These are phyloP conservation scores for Zaprionus ornatus DNA, from an alignment of 1,140 invertebrate species.

Conservation along the genomic window DNA sequence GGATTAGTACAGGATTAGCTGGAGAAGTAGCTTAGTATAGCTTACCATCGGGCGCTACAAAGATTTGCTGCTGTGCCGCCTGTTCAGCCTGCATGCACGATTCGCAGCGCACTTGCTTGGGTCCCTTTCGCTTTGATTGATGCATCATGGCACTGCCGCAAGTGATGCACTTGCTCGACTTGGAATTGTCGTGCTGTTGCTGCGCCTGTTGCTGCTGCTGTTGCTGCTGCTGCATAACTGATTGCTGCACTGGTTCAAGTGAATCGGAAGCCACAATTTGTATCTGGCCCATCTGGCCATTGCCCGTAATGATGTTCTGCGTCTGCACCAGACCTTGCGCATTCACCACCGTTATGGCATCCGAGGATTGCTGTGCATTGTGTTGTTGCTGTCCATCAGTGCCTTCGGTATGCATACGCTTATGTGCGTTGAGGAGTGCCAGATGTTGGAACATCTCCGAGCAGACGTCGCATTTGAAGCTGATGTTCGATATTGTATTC, in stretches of 20 bases:
- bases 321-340: slow-evolving; percentile 84
- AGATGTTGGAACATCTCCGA: slow-evolving; percentile 92
- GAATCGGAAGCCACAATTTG: slow-evolving; percentile 87
- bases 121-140: slow-evolving; percentile 86
- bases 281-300: slow-evolving; percentile 84
- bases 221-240: slow-evolving; percentile 75
- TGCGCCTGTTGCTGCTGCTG: slow-evolving; percentile 62
- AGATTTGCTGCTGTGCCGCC: slow-evolving; percentile 85
- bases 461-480: slow-evolving; percentile 94
- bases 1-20: background rate
- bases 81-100: slow-evolving; percentile 86
- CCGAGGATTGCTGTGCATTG: slow-evolving; percentile 55
- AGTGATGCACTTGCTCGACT: slow-evolving; percentile 84
- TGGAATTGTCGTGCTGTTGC: slow-evolving; percentile 66
- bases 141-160: slow-evolving; percentile 85
- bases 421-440: slow-evolving; percentile 91
- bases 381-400: slow-evolving; percentile 73
- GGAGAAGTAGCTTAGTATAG: slow-evolving; percentile 60
- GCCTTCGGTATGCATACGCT: slow-evolving; percentile 89
- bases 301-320: slow-evolving; percentile 83
- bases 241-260: slow-evolving; percentile 75
- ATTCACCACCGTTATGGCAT: slow-evolving; percentile 74
- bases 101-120: slow-evolving; percentile 86
- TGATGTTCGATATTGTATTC: slow-evolving; percentile 90
- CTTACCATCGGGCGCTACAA: slow-evolving; percentile 87